Percentiles rank a stretch among this genome's conserved stretches.
These are phyloP conservation scores for Cossypha caffra DNA, from an alignment of 2,797 vertebrate genomes.

Conservation along the genomic window DNA sequence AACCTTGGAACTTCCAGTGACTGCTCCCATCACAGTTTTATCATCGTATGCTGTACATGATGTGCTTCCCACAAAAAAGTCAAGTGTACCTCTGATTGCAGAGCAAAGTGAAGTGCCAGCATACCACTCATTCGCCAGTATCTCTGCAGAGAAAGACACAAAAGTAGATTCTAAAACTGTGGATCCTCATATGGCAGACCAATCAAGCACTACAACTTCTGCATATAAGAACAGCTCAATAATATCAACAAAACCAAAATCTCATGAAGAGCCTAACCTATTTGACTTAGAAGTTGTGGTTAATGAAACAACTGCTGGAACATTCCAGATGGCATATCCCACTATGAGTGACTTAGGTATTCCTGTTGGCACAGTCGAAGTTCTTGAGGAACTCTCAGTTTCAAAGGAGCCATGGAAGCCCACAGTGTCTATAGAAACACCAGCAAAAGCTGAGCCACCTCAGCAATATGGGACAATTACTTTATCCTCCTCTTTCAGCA, in stretches of 20 bases:
- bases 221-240: background rate
- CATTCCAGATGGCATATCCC: background rate
- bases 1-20: background rate
- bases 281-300: background rate
- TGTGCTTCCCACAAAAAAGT: background rate
- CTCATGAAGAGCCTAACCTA: background rate
- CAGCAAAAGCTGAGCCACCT: background rate
- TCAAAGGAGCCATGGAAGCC: background rate
- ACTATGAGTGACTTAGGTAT: background rate
- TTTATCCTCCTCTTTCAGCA: background rate
- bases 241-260: background rate
- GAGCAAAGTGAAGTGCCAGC: background rate
- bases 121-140: background rate
- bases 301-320: background rate
- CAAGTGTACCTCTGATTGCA: background rate
- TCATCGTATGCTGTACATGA: background rate
- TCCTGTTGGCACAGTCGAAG: background rate
- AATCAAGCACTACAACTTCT: background rate
- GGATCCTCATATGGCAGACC: background rate
- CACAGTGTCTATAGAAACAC: background rate
- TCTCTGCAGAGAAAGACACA: background rate
- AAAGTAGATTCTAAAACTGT: background rate
- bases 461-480: background rate
- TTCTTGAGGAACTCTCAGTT: background rate
- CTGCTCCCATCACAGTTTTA: background rate